Conservation (phyloP, 2,797 vertebrate species). For the Periparus ater region DNA sequence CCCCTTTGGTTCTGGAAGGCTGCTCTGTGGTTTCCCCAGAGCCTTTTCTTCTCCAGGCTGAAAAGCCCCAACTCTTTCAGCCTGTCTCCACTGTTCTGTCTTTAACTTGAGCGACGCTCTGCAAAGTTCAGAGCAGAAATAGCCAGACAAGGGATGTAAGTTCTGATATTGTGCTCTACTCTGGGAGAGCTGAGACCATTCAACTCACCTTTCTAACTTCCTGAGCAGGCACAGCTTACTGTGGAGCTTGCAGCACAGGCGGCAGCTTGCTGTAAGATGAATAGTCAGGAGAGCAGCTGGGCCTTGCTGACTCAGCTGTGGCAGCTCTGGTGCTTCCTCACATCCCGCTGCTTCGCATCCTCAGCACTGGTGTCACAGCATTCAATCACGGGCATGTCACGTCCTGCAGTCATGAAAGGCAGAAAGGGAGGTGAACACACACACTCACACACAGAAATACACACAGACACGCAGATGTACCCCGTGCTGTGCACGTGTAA, state of each 20-base stretch:
- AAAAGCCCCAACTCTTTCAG: neutral
- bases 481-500: fast-evolving
- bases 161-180: neutral
- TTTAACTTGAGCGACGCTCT: fast-evolving
- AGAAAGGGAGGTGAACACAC: neutral
- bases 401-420: neutral
- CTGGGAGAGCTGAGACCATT: neutral
- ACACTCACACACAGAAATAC: fast-evolving
- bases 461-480: neutral
- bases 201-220: neutral
- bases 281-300: neutral
- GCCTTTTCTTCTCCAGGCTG: neutral
- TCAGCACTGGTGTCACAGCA: neutral
- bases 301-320: neutral
- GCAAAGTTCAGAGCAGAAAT: neutral
- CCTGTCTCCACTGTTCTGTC: neutral
- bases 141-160: neutral
- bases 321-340: neutral
- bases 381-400: neutral
- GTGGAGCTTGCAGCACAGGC: neutral
- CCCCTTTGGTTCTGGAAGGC: neutral
- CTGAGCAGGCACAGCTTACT: fast-evolving
- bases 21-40: neutral
- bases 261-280: neutral
- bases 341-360: neutral